phyloP scores from a whole-genome alignment of 1,140 invertebrate species.

The Drosophila busckii region DNA sequence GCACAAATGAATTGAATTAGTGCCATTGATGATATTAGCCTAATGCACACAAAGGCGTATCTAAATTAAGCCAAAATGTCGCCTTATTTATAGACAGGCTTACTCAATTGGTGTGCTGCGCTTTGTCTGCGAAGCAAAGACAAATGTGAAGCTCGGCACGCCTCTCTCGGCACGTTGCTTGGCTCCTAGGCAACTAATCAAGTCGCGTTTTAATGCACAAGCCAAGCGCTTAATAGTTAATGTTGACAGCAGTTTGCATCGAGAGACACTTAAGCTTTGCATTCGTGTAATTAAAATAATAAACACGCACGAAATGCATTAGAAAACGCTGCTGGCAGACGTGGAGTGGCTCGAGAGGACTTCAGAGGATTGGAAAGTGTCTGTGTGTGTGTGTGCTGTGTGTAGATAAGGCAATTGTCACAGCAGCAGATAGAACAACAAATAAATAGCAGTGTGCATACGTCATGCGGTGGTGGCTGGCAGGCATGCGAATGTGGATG shows the following conservation, averaged over 20 bases:
- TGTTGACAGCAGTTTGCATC: constrained; percentile 58
- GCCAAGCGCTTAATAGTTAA: constrained; percentile 65
- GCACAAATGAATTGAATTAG: neutral
- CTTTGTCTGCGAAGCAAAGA: constrained; percentile 28
- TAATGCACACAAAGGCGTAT: constrained; percentile 75
- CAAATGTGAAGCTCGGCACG: constrained; percentile 63
- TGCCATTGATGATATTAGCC: constrained; percentile 49
- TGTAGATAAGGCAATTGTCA: constrained; percentile 11
- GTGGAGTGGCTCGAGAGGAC: constrained; percentile 21
- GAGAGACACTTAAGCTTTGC: constrained; percentile 51
- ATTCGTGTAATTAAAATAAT: constrained; percentile 72
- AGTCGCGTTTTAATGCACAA: constrained; percentile 66
- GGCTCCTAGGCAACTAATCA: constrained; percentile 66
- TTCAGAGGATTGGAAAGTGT: neutral
- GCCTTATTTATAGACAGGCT: constrained; percentile 58
- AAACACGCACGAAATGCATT: constrained; percentile 75
- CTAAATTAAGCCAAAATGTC: constrained; percentile 71
- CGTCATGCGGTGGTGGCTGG: constrained; percentile 8
- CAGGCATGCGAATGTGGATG: constrained; percentile 6
- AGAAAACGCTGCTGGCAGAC: constrained; percentile 47
- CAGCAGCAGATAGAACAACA: constrained; percentile 4
- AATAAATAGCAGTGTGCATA: neutral
- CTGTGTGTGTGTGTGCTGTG: neutral
- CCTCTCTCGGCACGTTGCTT: no score
- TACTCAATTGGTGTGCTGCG: constrained; percentile 9